Evolutionary conservation across 1,140 invertebrate genomes (phyloP).

Genomic region (Brachionus asplanchnoidis): DNA sequence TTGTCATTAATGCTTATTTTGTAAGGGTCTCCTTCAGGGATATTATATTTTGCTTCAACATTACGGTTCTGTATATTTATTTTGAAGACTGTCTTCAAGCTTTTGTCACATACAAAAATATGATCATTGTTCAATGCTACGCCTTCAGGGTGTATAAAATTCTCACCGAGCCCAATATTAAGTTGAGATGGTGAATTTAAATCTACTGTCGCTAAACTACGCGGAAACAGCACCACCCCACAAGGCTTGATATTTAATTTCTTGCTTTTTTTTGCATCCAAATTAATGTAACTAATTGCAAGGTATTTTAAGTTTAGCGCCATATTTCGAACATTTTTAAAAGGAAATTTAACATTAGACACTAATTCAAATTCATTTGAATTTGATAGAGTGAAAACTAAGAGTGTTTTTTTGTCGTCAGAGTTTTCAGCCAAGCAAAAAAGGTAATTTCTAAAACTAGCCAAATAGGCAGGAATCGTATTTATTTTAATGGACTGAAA

Average conservation of each 20-base stretch:
- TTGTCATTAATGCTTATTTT: slow-evolving; percentile 22
- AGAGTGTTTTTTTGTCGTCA: slow-evolving; percentile 3
- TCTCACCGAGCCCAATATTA: neutral
- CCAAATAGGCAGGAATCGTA: neutral
- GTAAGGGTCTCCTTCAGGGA: neutral
- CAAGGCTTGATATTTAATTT: neutral
- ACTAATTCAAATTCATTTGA: neutral
- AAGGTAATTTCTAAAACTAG: slow-evolving; percentile 35
- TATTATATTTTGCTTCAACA: neutral
- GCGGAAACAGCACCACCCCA: neutral
- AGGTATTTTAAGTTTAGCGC: neutral
- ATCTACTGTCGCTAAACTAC: neutral
- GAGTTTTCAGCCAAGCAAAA: neutral
- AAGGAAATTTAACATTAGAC: neutral
- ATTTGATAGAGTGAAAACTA: neutral
- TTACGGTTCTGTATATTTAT: neutral
- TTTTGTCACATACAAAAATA: slow-evolving; percentile 34
- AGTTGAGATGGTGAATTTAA: neutral
- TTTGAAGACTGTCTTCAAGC: neutral
- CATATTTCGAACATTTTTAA: neutral
- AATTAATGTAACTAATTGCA: neutral
- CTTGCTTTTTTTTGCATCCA: neutral
- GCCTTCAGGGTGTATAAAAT: neutral
- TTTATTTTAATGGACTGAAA: neutral
- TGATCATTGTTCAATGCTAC: neutral